Evolutionary conservation across 92 coral and sea anemone genomes (phyloP).

Genomic region (Epizoanthus stellaris): DNA sequence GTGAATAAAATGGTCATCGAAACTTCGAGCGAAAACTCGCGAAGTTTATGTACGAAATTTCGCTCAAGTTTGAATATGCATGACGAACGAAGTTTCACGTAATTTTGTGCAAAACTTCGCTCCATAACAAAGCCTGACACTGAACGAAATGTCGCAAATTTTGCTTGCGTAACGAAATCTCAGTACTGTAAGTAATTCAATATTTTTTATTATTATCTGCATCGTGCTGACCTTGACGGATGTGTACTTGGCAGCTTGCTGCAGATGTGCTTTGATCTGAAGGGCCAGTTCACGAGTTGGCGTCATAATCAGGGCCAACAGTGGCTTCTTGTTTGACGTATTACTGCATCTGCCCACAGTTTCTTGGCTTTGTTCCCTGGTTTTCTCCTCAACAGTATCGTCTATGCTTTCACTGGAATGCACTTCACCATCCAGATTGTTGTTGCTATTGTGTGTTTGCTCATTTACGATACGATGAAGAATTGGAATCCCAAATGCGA

Average conservation of each 20-base stretch:
- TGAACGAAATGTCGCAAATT: too few relatives aligned
- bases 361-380: not conserved
- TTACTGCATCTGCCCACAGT: not conserved
- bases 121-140: too few relatives aligned
- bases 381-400: not conserved
- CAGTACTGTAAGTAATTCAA: too few relatives aligned
- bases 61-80: too few relatives aligned
- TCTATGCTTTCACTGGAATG: not conserved
- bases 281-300: conserved; percentile 96
- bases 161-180: too few relatives aligned
- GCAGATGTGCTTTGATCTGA: conserved; percentile 83
- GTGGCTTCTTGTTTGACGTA: conserved; percentile 29
- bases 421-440: conserved; percentile 12
- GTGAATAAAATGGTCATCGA: too few relatives aligned
- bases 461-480: conserved; percentile 74
- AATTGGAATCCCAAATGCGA: conserved; percentile 95
- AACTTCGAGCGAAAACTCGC: too few relatives aligned
- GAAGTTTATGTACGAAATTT: too few relatives aligned
- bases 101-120: too few relatives aligned
- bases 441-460: conserved; percentile 1
- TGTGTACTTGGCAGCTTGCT: conserved; percentile 73
- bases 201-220: not conserved
- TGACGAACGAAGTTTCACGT: too few relatives aligned
- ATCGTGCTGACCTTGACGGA: conserved; percentile 63
- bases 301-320: conserved; percentile 84